Evolutionary conservation across 2,888 invertebrate species (phyloP).

Genomic region (Papilio demoleus): DNA sequence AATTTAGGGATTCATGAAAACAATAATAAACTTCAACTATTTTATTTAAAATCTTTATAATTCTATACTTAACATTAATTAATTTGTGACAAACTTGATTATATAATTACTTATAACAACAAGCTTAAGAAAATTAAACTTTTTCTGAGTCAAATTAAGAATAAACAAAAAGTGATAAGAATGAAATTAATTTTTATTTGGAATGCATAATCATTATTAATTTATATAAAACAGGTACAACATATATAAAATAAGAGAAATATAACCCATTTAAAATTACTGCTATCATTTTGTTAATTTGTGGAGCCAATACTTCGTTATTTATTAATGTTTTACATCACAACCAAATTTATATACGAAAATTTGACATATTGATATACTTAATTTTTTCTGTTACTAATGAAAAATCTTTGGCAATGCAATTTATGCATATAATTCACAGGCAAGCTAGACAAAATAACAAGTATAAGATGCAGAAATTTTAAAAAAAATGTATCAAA

Average conservation of each 20-base stretch:
- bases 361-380: not conserved
- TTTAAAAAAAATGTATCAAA: not conserved
- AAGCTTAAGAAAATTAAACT: not conserved
- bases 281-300: not conserved
- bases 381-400: not conserved
- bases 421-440: not conserved
- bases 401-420: not conserved
- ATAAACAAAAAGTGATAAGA: not conserved
- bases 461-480: not conserved
- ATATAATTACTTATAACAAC: not conserved
- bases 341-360: slow-evolving; percentile 13
- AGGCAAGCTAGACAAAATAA: not conserved
- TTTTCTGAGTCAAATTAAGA: not conserved
- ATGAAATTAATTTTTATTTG: not conserved
- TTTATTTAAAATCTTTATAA: not conserved
- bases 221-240: no score
- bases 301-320: not conserved
- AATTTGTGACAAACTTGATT: not conserved
- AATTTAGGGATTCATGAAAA: not conserved
- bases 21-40: slow-evolving; percentile 4
- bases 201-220: not conserved
- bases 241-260: no score
- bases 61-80: not conserved
- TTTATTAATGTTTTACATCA: not conserved
- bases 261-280: not conserved